Base-by-base conservation (phyloP, 2,113 vertebrate genomes). In the Saccopteryx leptura region DNA sequence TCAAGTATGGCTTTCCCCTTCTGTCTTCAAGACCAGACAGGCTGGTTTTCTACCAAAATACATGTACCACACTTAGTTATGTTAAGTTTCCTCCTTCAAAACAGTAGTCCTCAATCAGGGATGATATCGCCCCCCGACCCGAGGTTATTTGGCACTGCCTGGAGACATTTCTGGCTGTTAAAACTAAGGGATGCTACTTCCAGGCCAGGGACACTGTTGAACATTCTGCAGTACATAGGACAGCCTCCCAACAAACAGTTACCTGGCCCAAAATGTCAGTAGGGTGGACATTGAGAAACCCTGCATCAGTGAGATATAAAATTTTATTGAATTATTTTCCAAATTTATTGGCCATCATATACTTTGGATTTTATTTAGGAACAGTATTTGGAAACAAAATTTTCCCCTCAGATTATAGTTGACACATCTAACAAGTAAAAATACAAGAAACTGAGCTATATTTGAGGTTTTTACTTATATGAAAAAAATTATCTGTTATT, bases 331-430 rank as follows among this genome's bases (percentile, higher is more conserved):
- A 50, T 82, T 88, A 84, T 61, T 79, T 91, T 88, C 18, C 39
- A 91, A 74, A 91, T 50, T 58, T 69, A 86, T n/a, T 83, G 50
- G 18, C 12, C 72, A 82, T 80, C 28, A 69, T 28, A 75, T 54
- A 68, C 48, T 90, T 65, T 86, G 69, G 19, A 78, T 82, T 94
- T 89, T 71, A 85, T 48, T 69, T 48, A 75, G 50, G 23, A 84
- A 23, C n/a, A 84, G 17, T 87, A 33, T 93, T 88, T 83, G 48
- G 61, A 95, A 96, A 92, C 65, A 82, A 86, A 89, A 80, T 17
- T 74, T 96, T 19, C 24, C 52, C 63, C 4, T 97, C 82, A 69
- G 60, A 72, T 90, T 63, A 58, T 46, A 80, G 74, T 75, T 72
- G 2, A 21, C 10, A 33, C 52, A 68, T 23, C 91, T 88, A 94